Conservation (phyloP, 1,140 invertebrate species). For the Drosophila mauritiana region DNA sequence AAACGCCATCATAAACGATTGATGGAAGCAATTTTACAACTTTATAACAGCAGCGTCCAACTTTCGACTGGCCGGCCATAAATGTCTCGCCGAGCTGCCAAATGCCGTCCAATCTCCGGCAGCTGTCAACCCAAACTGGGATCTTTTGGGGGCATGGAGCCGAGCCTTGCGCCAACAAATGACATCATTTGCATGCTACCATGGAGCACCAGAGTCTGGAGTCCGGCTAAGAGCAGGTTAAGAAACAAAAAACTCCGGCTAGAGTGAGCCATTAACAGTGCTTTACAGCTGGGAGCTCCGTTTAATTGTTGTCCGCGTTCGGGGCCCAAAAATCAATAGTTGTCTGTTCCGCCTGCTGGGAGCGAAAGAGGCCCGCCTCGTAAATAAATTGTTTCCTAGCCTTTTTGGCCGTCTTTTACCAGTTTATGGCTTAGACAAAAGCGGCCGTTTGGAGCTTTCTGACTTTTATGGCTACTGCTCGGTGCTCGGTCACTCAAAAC, state of each 20-base stretch:
- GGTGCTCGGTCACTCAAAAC: constrained; percentile 45
- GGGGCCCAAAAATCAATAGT: constrained; percentile 62
- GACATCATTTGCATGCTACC: constrained; percentile 67
- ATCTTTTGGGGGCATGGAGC: constrained; percentile 4
- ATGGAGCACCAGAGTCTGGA: neutral
- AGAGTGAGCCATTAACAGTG: constrained; percentile 73
- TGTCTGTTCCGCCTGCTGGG: constrained; percentile 68
- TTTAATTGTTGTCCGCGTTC: constrained; percentile 69
- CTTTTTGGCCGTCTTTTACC: constrained; percentile 36
- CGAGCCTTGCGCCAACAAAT: constrained; percentile 54
- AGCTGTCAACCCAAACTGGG: constrained; percentile 54
- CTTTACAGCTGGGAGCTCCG: constrained; percentile 66
- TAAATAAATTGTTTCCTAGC: constrained; percentile 65
- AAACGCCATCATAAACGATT: constrained; percentile 67
- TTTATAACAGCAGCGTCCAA: constrained; percentile 49
- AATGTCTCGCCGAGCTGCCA: constrained; percentile 59
- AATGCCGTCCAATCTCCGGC: constrained; percentile 48
- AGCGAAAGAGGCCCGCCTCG: constrained; percentile 47
- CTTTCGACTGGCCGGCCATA: constrained; percentile 52
- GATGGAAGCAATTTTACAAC: constrained; percentile 71
- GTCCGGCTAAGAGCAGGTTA: neutral
- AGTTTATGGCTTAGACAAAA: constrained; percentile 71
- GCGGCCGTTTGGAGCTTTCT: constrained; percentile 58
- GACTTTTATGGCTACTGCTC: constrained; percentile 67
- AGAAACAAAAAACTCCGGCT: constrained; percentile 15